Evolutionary conservation across 2,888 invertebrate species (phyloP), one percentile per base, ranked within the genome.

Genomic region (Drosophila quinaria): DNA sequence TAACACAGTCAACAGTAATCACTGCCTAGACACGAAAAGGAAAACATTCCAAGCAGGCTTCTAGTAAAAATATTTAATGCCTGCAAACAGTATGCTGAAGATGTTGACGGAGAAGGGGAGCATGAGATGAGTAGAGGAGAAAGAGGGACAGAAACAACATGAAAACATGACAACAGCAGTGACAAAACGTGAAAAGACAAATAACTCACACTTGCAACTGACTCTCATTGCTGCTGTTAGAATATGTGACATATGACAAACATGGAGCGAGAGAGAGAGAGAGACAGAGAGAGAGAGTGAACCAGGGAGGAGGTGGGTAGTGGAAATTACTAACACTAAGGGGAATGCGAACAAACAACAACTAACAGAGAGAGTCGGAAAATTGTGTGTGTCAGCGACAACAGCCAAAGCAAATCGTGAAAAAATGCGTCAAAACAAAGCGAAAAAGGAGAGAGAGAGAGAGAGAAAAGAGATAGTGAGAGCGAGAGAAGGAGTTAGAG

Each of bases 61-160:
- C 81, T 67, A 78, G 87, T 73, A 70, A 87, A 84, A 84, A 85
- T 85, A 85, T 85, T 89, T 87, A 87, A 85, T 85, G 89, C 85
- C 89, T 62, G 86, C 85, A 84, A 87, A 85, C 80, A 89, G 71
- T 67, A 70, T 69, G 74, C 42, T 61, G 50, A 61, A 66, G 72
- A 61, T 59, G 73, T 31, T 33, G 64, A 22, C 10, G 44, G 3
- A 9, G 25, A 11, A 47, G 46, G 33, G 50, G 37, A 56, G 39
- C 25, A 17, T 39, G 33, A 39, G 17, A 46, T 17, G 58, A 46
- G 42, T 58, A 59, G 59, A 49, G 50, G 42, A 15, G 11, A 35
- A 44, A 17, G 33, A 47, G 55, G 19, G 17, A 44, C 35, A 54
- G 42, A 52, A 63, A 74, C 74, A 87, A 82, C 82, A 80, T 62